A percentile compares a stretch with the other conserved stretches of the same genome.
Evolutionary conservation across 2,797 vertebrate genomes (phyloP).

Genomic region (Notoglanidium macrostoma): DNA sequence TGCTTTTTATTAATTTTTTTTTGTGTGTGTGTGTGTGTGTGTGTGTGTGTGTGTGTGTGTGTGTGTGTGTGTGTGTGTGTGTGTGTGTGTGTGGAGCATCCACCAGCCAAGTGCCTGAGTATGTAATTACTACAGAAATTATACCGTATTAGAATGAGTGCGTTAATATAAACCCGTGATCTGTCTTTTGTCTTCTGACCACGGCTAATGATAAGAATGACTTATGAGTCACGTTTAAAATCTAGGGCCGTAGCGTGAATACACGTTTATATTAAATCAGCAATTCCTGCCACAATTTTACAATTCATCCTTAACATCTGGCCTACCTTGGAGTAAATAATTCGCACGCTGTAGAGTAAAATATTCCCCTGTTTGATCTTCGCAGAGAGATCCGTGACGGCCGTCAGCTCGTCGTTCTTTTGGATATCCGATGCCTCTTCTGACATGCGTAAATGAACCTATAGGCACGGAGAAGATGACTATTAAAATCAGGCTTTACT

Average conservation of each 20-base stretch:
- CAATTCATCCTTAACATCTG: not conserved
- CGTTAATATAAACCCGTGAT: not conserved
- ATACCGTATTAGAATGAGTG: not conserved
- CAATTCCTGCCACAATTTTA: no score
- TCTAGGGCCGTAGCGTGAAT: no score
- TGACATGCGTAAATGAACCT: constrained; percentile 78
- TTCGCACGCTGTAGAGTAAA: constrained; percentile 83
- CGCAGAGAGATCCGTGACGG: constrained; percentile 75
- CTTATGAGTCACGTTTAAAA: no score
- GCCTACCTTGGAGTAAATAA: constrained; percentile 82
- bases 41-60: no score
- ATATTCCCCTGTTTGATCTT: constrained; percentile 78
- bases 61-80: no score
- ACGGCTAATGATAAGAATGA: no score
- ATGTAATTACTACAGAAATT: not conserved
- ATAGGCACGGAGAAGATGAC: not conserved
- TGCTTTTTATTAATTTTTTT: no score
- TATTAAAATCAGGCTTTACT: constrained; percentile 9
- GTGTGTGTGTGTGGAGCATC: not conserved
- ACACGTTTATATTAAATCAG: no score
- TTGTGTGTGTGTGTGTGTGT: no score
- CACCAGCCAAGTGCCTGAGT: not conserved
- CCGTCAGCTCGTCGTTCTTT: constrained; percentile 64
- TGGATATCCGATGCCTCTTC: constrained; percentile 65
- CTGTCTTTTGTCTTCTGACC: not conserved